Evolutionary conservation across 2,113 vertebrate species (phyloP).

Genomic region (Todiramphus saurophagus): DNA sequence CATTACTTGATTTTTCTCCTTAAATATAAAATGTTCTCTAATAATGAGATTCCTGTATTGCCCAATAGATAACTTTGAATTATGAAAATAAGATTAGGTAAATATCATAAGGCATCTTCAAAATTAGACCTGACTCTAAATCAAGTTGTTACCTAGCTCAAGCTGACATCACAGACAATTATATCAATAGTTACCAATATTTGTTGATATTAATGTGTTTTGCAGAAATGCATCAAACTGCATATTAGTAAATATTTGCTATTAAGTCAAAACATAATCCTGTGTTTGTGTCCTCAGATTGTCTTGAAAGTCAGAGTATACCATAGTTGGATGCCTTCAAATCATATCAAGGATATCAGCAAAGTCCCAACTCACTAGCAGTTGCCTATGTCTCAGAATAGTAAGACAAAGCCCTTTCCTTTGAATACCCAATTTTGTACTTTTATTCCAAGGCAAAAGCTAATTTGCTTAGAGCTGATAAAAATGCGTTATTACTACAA

Average conservation of each 20-base stretch:
- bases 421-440: not conserved
- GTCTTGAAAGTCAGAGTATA: conserved; percentile 7
- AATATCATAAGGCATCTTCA: not conserved
- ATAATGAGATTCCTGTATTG: not conserved
- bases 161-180: not conserved
- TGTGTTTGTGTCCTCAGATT: not conserved
- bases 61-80: not conserved
- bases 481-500: not conserved
- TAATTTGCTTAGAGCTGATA: conserved; percentile 9
- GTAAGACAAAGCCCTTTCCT: not conserved
- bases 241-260: not conserved
- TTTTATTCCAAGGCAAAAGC: not conserved
- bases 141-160: not conserved
- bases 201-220: not conserved
- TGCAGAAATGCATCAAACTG: not conserved
- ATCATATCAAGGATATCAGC: not conserved
- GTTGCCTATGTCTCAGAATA: not conserved
- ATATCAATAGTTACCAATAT: not conserved
- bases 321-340: not conserved
- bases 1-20: not conserved
- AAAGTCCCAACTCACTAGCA: not conserved
- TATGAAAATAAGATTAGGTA: not conserved
- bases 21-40: not conserved
- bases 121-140: not conserved
- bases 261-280: not conserved